Evolutionary conservation across 2,797 vertebrate species (phyloP), one percentile per base, ranked within the genome.

Genomic region (Arctocebus calabarensis): DNA sequence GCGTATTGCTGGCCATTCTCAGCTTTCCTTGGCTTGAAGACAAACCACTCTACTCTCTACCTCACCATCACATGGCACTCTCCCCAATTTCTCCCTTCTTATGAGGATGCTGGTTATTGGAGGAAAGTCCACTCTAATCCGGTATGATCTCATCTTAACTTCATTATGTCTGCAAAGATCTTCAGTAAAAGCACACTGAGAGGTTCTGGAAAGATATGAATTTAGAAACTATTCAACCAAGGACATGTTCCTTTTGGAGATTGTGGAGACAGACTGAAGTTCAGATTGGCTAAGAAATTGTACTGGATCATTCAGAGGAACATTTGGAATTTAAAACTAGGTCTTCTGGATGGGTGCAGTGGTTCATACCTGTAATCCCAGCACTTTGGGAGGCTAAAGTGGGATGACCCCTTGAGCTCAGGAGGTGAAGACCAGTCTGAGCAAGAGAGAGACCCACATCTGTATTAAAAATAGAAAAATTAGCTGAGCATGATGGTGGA

Each of bases 281-380:
- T 7, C 16, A 82, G 22, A 48, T 1, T 55, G 8, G 27, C 17
- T 87, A 48, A 88, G 52, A 1, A 52, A 29, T 64, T 85, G 12
- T 20, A 29, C 73, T 11, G 48, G 34, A 45, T 88, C 71, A 92
- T 37, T 73, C 25, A 68, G 17, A 89, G 11, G 23, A 95, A 22
- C 5, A 73, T 73, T 11, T 68, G 11, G n/a, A 79, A 89, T 94
- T 70, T 64, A 81, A 96, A 96, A 71, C 34, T 59, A 88, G 22
- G 23, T 79, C 13, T 81, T 88, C 87, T 83, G 32, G 55, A 25
- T 43, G 14, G 48, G 48, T 52, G 48, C 48, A 52, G 14, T 52
- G 48, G 48, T 52, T 52, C 48, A 52, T 14, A 52, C 48, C 48
- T 52, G 14, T 52, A 52, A 16, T 52, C 14, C 48, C 14, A 52